phyloP scores from a whole-genome alignment of 2,888 invertebrate species.

The Phasia obesa region DNA sequence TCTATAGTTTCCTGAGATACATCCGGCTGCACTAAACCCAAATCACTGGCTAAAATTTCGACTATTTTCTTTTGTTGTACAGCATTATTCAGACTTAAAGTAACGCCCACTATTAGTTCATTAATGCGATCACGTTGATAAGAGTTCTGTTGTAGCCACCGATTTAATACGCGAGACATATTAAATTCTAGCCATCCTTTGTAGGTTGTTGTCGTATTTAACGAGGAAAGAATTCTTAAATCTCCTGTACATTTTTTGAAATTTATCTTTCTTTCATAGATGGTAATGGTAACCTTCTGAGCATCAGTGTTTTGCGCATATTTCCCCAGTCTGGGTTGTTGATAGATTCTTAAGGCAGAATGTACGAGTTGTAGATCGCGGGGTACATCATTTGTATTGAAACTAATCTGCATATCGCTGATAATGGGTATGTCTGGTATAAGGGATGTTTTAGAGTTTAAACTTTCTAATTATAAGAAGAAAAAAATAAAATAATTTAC shows the following conservation, averaged over 20 bases:
- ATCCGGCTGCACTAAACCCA: conserved; percentile 86
- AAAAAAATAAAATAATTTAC: not conserved
- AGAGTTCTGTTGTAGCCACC: conserved; percentile 86
- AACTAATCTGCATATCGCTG: conserved; percentile 82
- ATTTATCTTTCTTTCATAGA: conserved; percentile 74
- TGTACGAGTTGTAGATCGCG: conserved; percentile 89
- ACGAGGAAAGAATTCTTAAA: conserved; percentile 86
- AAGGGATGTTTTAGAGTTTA: not conserved
- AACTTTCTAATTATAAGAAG: conserved; percentile 26
- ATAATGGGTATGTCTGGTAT: conserved; percentile 50
- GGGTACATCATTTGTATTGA: conserved; percentile 94
- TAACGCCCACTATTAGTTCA: conserved; percentile 74
- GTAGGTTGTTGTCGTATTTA: conserved; percentile 87
- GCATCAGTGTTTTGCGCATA: conserved; percentile 47
- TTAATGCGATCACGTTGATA: conserved; percentile 67
- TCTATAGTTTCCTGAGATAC: conserved; percentile 84
- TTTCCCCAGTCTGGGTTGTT: conserved; percentile 79
- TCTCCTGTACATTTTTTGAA: conserved; percentile 79
- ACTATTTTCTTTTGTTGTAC: conserved; percentile 83
- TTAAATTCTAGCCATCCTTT: conserved; percentile 95
- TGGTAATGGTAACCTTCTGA: conserved; percentile 75
- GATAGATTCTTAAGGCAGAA: conserved; percentile 92
- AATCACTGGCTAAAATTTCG: conserved; percentile 87
- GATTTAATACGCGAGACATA: conserved; percentile 88
- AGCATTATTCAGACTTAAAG: conserved; percentile 66